phyloP scores from a whole-genome alignment of 1,140 invertebrate genomes.

The Diachasmimorpha longicaudata region DNA sequence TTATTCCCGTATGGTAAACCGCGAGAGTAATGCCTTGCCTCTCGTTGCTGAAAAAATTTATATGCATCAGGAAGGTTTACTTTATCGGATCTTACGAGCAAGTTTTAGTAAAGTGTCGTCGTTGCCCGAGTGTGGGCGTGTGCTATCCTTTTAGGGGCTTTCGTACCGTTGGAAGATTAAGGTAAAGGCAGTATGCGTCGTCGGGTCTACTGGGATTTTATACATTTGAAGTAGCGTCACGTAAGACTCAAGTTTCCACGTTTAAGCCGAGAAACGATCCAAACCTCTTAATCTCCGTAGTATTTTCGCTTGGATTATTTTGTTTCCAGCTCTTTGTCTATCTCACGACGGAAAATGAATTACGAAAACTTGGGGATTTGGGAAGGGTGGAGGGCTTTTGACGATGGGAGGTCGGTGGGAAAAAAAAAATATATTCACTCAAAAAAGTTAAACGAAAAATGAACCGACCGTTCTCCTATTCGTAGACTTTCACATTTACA shows the following conservation, averaged over 20 bases:
- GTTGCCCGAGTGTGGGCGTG: not conserved
- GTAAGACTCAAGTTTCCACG: constrained; percentile 30
- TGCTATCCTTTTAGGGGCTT: not conserved
- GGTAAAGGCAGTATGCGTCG: constrained; percentile 1
- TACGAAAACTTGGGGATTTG: not conserved
- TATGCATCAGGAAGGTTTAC: not conserved
- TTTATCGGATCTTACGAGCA: not conserved
- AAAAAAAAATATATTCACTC: too few species aligned
- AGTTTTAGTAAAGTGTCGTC: not conserved
- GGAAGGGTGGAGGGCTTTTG: too few species aligned
- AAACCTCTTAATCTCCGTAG: constrained; percentile 28
- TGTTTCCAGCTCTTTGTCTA: not conserved
- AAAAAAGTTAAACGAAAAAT: too few species aligned
- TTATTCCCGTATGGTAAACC: too few species aligned
- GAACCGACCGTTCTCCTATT: too few species aligned
- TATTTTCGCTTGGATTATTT: not conserved
- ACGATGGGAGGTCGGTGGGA: too few species aligned
- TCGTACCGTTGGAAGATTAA: constrained; percentile 7
- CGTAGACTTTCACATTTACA: too few species aligned
- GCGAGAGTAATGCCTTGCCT: too few species aligned
- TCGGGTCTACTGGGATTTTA: constrained; percentile 20
- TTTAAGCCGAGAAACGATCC: constrained; percentile 31
- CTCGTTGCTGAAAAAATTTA: too few species aligned
- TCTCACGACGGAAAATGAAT: not conserved
- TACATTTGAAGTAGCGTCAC: constrained; percentile 30